Conservation (phyloP, 2,113 vertebrate species). For the Protobothrops flavoviridis region DNA sequence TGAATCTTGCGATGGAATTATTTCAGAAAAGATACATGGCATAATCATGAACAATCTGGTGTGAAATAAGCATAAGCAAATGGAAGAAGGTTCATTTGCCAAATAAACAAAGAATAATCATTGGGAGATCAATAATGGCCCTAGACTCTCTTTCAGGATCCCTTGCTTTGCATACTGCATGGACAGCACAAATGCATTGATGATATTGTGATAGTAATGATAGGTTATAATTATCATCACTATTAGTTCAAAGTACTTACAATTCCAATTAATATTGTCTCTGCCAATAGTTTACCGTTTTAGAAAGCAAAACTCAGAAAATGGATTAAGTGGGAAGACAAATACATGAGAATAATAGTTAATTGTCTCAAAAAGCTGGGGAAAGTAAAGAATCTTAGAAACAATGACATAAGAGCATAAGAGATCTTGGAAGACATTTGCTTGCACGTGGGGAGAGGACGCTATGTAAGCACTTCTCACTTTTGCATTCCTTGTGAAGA, state of each 20-base stretch:
- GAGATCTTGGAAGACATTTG: neutral
- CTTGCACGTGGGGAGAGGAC: neutral
- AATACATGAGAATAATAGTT: neutral
- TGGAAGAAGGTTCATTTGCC: neutral
- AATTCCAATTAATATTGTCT: neutral
- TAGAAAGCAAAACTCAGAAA: neutral
- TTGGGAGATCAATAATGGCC: neutral
- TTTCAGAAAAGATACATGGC: constrained; percentile 3
- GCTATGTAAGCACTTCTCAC: neutral
- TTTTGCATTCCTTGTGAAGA: neutral
- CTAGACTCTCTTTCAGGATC: neutral
- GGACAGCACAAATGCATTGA: neutral
- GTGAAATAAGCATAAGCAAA: neutral
- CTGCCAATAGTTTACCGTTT: neutral
- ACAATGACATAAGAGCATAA: neutral
- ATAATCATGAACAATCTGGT: neutral
- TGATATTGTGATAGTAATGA: neutral
- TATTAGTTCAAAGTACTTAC: neutral
- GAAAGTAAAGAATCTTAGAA: neutral
- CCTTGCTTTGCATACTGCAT: neutral
- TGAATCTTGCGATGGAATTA: neutral
- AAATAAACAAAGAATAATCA: constrained; percentile 3
- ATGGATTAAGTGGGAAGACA: neutral
- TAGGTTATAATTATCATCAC: neutral
- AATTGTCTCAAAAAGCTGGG: neutral